phyloP scores from a whole-genome alignment of 2,113 vertebrate species.

The Chrysemys picta region DNA sequence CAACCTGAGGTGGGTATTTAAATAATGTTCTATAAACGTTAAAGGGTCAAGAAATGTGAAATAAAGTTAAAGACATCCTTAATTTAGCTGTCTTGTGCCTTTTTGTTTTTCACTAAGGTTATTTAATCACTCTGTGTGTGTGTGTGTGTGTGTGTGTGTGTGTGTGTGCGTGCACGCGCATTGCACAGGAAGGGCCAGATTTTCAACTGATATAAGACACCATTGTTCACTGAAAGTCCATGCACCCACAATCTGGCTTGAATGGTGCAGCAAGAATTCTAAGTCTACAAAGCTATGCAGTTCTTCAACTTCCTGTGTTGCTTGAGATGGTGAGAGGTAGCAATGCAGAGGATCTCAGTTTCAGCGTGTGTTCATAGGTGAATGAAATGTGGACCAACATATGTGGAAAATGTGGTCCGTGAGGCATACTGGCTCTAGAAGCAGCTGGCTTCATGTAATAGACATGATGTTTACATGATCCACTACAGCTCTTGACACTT shows the following conservation, averaged over 20 bases:
- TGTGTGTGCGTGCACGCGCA: neutral
- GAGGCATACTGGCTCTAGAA: constrained; percentile 11
- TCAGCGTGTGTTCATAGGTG: neutral
- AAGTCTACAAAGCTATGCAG: neutral
- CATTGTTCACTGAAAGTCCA: neutral
- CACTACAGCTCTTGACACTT: constrained; percentile 47
- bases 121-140: neutral
- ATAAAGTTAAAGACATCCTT: neutral
- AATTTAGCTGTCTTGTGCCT: neutral
- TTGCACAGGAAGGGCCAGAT: neutral
- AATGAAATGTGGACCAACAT: constrained; percentile 8
- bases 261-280: neutral
- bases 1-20: neutral
- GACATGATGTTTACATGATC: constrained; percentile 16
- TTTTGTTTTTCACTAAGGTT: neutral
- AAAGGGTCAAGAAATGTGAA: neutral
- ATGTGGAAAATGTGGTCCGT: neutral
- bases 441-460: neutral
- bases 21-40: neutral
- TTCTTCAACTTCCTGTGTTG: neutral
- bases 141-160: neutral
- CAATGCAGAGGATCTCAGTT: neutral
- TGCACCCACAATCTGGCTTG: neutral
- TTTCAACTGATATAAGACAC: constrained; percentile 25
- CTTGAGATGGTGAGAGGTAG: neutral